Conservation (phyloP, 64 coral and sea anemone genomes). For the Porites australiensis region DNA sequence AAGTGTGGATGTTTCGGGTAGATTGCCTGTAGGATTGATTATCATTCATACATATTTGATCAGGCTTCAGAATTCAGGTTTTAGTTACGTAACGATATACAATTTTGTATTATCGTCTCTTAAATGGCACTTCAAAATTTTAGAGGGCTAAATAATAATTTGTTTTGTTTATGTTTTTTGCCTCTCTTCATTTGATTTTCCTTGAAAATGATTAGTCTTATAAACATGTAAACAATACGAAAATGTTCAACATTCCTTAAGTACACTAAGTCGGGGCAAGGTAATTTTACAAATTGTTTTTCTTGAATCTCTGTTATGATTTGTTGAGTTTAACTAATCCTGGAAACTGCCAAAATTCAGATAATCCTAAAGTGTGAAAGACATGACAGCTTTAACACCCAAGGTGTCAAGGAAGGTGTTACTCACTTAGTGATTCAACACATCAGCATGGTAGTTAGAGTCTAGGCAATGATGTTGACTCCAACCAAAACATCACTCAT, state of each 20-base stretch:
- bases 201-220: too few relatives aligned
- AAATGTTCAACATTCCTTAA: too few relatives aligned
- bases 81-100: not conserved
- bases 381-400: not conserved
- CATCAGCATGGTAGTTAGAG: not conserved
- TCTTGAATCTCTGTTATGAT: too few relatives aligned
- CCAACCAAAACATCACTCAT: too few relatives aligned
- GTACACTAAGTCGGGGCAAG: too few relatives aligned
- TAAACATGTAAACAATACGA: too few relatives aligned
- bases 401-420: not conserved
- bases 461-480: not conserved
- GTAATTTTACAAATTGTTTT: too few relatives aligned
- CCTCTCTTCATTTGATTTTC: not conserved
- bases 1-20: not conserved
- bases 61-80: not conserved
- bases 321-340: too few relatives aligned
- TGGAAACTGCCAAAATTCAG: not conserved
- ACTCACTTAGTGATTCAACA: not conserved
- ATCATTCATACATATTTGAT: conserved; percentile 4
- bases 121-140: too few relatives aligned
- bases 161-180: not conserved
- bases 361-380: not conserved
- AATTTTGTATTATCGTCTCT: not conserved
- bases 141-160: not conserved
- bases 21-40: conserved; percentile 24